phyloP scores from a whole-genome alignment of 2,888 invertebrate genomes.

The Notodonta ziczac region DNA sequence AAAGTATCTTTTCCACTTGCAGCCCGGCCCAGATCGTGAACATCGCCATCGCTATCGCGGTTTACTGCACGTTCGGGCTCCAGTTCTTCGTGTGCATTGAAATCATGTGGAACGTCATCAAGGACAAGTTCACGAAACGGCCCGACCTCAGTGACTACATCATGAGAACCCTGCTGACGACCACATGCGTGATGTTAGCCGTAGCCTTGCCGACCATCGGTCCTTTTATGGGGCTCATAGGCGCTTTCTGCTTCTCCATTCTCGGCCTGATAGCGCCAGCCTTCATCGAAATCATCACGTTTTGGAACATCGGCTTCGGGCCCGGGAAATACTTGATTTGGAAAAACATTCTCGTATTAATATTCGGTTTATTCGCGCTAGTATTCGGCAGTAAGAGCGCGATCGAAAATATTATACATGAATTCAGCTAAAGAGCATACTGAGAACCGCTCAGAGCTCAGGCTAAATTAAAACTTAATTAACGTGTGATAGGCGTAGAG shows the following conservation, averaged over 20 bases:
- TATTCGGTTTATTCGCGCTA: conserved; percentile 92
- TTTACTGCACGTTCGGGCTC: conserved; percentile 97
- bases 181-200: conserved; percentile 90
- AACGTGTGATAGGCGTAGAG: conserved; percentile 41
- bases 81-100: conserved; percentile 98
- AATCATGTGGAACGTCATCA: conserved; percentile 94
- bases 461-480: conserved; percentile 11
- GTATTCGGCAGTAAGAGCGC: conserved; percentile 88
- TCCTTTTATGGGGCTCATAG: conserved; percentile 96
- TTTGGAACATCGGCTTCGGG: conserved; percentile 93
- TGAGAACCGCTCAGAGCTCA: conserved; percentile 12
- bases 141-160: conserved; percentile 90
- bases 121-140: conserved; percentile 88
- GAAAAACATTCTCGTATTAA: conserved; percentile 90
- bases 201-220: conserved; percentile 94
- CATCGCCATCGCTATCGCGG: conserved; percentile 93
- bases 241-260: conserved; percentile 96
- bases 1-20: conserved; percentile 29
- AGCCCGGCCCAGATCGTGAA: conserved; percentile 94
- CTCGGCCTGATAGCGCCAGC: conserved; percentile 95
- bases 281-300: conserved; percentile 93
- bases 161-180: conserved; percentile 87
- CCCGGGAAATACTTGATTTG: conserved; percentile 88
- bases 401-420: conserved; percentile 52
- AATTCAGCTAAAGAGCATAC: conserved; percentile 37